Base-by-base conservation (phyloP, 30 jellyfish, hydroid and myxozoan genomes). In the Nemopilema nomurai region DNA sequence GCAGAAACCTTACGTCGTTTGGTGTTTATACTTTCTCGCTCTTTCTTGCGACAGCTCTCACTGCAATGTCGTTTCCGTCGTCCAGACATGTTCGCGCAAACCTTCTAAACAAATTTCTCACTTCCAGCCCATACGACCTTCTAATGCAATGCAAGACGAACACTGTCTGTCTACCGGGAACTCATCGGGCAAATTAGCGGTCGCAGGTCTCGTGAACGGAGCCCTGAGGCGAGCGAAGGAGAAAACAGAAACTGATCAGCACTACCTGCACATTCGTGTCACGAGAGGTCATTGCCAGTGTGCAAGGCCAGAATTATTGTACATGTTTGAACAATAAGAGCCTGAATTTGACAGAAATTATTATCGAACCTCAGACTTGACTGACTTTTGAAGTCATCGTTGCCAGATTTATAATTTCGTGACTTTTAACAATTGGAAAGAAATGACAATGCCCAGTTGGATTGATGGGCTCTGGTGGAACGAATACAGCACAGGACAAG, bases 121-220 rank as follows among this genome's bases (percentile, higher is more conserved):
- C 49, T 71, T 19, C 81, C 30, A 29, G 50, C 27, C 31, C 74
- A 16, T 23, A 20, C 85, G 85, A 29, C 52, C 80, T 30, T 18
- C 85, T 51, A 26, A 8, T 51, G n/a, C 49, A 23, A 71, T 20
- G 23, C 8, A 51, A 71, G 52, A 26, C 81, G 65, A 71, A 33
- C 27, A 8, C 67, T 71, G 81, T 80, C 68, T 66, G 30, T 20
- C 83, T 49, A 29, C 71, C 79, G 83, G 69, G 76, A 16, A 19
- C 83, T 73, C 30, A 31, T 53, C 24, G 81, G 49, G 21, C 67
- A 65, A 26, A 16, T 25, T 41, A 81, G 83, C 81, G 85, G 80
- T 62, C 73, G 51, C 94, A 66, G 82, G 97, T 75, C 76, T 73
- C 83, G 81, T 81, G 82, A n/a, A 68, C 91, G 88, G 85, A 70